Evolutionary conservation across 2,797 vertebrate species (phyloP).

Genomic region (Orientallactaga sibirica): DNA sequence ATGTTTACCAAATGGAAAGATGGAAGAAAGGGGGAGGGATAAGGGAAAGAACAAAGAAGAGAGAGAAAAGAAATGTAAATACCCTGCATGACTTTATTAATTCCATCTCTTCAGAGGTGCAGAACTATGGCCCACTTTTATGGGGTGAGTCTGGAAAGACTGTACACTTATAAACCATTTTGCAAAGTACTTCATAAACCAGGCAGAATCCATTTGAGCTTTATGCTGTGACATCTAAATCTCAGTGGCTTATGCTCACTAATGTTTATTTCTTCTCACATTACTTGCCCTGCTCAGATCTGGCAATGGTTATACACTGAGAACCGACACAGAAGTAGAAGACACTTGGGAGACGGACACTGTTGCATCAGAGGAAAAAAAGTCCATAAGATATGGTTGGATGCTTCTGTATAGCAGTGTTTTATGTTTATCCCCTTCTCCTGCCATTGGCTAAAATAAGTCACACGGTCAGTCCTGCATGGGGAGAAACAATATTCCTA

Average conservation of each 20-base stretch:
- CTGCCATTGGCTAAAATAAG: neutral
- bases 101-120: neutral
- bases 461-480: neutral
- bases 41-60: neutral
- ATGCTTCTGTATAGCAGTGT: neutral
- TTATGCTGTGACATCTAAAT: neutral
- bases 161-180: neutral
- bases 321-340: neutral
- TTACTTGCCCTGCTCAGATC: neutral
- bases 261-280: neutral
- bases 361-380: neutral
- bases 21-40: neutral
- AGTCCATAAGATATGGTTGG: neutral
- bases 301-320: neutral
- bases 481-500: neutral
- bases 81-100: neutral
- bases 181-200: conserved; percentile 4
- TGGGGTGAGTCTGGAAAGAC: neutral
- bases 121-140: neutral
- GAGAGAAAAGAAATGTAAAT: conserved; percentile 1
- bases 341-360: neutral
- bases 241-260: neutral
- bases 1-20: neutral
- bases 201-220: neutral
- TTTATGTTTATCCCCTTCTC: neutral